These are phyloP conservation scores for Timema podura DNA, from an alignment of 2,888 invertebrate genomes.

Conservation along the genomic window DNA sequence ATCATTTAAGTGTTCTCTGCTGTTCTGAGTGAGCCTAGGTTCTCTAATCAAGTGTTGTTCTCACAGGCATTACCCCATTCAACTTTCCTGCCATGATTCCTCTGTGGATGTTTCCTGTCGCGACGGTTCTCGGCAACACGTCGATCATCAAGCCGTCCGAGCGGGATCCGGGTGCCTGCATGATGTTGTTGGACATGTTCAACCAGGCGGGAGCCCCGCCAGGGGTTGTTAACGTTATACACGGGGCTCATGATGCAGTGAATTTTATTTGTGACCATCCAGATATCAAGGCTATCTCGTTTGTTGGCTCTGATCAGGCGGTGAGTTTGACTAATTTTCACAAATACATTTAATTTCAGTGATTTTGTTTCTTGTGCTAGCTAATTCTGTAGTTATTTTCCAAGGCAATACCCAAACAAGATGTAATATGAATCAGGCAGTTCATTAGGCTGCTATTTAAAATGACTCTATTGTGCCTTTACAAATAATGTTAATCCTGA, in stretches of 20 bases:
- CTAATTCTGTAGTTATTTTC: not conserved
- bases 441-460: no score
- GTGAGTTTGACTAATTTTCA: conserved; percentile 48
- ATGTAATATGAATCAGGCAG: no score
- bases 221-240: conserved; percentile 94
- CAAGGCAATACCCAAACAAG: no score
- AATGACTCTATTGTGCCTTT: no score
- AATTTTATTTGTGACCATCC: conserved; percentile 97
- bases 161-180: conserved; percentile 93
- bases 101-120: conserved; percentile 88
- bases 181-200: conserved; percentile 89
- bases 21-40: no score
- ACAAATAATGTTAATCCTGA: no score
- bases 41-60: no score
- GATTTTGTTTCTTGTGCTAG: not conserved
- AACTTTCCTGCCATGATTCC: conserved; percentile 99
- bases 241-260: conserved; percentile 91
- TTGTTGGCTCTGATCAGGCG: conserved; percentile 95
- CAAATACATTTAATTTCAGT: not conserved
- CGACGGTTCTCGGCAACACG: conserved; percentile 79
- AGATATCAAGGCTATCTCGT: conserved; percentile 94
- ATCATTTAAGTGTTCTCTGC: no score
- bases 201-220: conserved; percentile 94
- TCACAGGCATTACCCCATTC: conserved; percentile 87
- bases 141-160: conserved; percentile 95